phyloP scores from a whole-genome alignment of 2,113 vertebrate species.

The Struthio camelus region DNA sequence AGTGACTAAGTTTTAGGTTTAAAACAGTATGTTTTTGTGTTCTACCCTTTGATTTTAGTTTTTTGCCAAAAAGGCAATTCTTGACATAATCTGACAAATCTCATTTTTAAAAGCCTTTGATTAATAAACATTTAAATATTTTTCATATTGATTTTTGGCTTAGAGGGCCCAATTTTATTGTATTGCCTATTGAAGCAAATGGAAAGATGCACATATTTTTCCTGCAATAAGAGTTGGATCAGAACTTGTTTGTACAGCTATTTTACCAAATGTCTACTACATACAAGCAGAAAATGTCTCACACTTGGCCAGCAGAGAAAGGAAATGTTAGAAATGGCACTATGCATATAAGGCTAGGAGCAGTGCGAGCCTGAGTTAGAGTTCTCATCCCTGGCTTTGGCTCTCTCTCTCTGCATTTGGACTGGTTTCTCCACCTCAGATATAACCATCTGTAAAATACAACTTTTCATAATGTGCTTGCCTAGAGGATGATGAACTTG shows the following conservation, averaged over 20 bases:
- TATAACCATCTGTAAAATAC: not conserved
- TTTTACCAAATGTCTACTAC: not conserved
- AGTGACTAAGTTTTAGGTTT: not conserved
- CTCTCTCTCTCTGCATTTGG: not conserved
- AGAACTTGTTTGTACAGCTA: not conserved
- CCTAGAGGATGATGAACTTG: not conserved
- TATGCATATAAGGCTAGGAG: not conserved
- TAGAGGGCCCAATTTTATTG: not conserved
- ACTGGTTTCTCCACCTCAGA: not conserved
- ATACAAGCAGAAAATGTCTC: not conserved
- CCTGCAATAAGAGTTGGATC: not conserved
- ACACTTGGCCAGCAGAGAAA: not conserved
- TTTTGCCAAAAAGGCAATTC: not conserved
- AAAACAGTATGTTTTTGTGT: not conserved
- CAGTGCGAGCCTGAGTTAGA: not conserved
- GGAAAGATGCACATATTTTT: not conserved
- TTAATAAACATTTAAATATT: not conserved
- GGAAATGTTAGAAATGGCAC: not conserved
- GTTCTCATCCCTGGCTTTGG: accelerated
- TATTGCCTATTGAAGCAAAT: not conserved
- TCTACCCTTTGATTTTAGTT: not conserved
- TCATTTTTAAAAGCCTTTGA: not conserved
- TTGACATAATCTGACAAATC: not conserved
- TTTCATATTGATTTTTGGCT: not conserved
- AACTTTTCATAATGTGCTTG: not conserved